Evolutionary conservation across 2,888 invertebrate genomes (phyloP).

Genomic region (Philaethria dido): DNA sequence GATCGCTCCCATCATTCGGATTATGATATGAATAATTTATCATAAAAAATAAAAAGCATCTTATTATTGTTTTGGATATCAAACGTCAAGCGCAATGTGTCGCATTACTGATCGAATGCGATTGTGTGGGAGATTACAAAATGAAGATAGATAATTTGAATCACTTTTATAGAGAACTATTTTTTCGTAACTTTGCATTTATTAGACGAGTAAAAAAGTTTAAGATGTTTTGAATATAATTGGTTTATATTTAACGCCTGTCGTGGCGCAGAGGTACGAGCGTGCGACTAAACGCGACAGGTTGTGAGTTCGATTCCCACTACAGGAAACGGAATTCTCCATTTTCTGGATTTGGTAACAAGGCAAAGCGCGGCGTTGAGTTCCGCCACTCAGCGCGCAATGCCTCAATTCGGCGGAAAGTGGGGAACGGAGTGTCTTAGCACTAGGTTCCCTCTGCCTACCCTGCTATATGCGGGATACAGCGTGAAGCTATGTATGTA

Average conservation of each 20-base stretch:
- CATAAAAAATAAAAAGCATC: conserved; percentile 63
- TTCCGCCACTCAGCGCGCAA: no score
- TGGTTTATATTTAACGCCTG: neutral
- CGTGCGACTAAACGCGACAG: no score
- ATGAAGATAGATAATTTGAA: conserved; percentile 28
- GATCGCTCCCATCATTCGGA: conserved; percentile 78
- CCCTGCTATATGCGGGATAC: no score
- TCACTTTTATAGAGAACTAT: conserved; percentile 10
- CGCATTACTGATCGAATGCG: conserved; percentile 37
- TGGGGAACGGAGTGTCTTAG: no score
- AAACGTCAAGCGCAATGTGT: conserved; percentile 59
- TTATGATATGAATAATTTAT: conserved; percentile 84
- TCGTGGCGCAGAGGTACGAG: no score
- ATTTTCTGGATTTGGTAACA: no score
- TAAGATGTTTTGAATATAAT: neutral
- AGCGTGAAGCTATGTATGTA: no score
- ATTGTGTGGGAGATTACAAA: conserved; percentile 40
- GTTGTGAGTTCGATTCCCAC: no score
- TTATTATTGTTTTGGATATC: conserved; percentile 79
- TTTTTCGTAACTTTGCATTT: neutral
- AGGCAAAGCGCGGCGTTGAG: no score
- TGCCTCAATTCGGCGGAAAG: no score
- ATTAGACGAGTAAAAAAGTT: neutral
- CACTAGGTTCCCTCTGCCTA: no score
- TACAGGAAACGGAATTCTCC: no score